Evolutionary conservation across 2,113 vertebrate genomes (phyloP), one percentile per base, ranked within the genome.

Genomic region (Heliornis fulica): DNA sequence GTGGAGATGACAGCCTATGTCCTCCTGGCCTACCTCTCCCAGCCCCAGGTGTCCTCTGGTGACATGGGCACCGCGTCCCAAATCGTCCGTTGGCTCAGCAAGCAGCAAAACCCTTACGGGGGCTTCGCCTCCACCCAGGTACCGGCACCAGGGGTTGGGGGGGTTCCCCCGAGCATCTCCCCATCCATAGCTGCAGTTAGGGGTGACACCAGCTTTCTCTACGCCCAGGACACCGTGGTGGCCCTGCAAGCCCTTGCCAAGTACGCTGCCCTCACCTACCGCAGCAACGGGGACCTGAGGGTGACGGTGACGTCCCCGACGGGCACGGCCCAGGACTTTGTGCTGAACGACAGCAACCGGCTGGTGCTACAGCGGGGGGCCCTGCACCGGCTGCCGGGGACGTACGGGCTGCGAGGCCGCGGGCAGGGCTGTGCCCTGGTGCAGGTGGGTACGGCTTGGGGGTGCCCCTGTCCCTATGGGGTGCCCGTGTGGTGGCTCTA

Each of bases 311-410:
- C 75, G 1, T 87, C 87, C 28, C 92, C 89, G 2, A 80, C 23
- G 1, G 92, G 79, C 25, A 66, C 78, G 0, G 10, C 6, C 21
- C 89, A 94, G 60, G 53, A 41, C 12, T 98, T 99, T 3, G 40
- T 81, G 25, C 90, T 98, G 81, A 97, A 97, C 56, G 57, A 91
- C 18, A 54, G 85, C 90, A 98, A 98, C 96, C 97, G 97, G 59
- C 96, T 99, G 82, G 89, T 98, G 69, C 98, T 98, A 93, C 98
- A 98, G 86, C 97, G 87, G 80, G 79, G 34, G 16, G 26, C 57
- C 7, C 94, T 98, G 72, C 61, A 17, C 1, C 29, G 92, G 34
- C 71, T 97, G 66, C 94, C 94, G 0, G 97, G 96, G 40, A 66
- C 74, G 1, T 98, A 97, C 28, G 7, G 64, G 50, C 61, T 98